These are phyloP conservation scores for Drosophila tristis DNA, from an alignment of 1,140 invertebrate genomes.

Conservation along the genomic window DNA sequence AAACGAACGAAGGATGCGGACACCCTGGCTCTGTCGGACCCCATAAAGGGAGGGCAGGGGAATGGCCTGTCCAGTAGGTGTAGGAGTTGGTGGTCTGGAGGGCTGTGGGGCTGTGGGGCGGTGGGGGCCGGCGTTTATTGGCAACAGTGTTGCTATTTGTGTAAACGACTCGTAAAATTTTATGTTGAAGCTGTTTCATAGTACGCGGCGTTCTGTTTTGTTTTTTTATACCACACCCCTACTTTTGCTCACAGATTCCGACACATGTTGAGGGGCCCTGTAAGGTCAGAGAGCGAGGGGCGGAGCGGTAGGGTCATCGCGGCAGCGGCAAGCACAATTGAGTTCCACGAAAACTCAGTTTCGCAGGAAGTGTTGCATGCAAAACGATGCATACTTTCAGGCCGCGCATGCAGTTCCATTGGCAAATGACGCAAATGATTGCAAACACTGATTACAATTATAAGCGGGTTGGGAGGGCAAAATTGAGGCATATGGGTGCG, in stretches of 20 bases:
- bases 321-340: slow-evolving; percentile 28
- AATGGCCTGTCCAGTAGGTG: background rate
- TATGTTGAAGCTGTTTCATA: slow-evolving; percentile 65
- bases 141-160: slow-evolving; percentile 82
- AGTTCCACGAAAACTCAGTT: slow-evolving; percentile 36
- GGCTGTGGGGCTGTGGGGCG: background rate
- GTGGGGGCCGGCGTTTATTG: slow-evolving; percentile 62
- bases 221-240: slow-evolving; percentile 9
- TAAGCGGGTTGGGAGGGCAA: slow-evolving; percentile 8
- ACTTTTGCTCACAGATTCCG: background rate
- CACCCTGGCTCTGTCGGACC: slow-evolving; percentile 4
- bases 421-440: slow-evolving; percentile 33
- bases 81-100: background rate
- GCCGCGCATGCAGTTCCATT: slow-evolving; percentile 20
- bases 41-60: background rate
- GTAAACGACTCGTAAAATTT: slow-evolving; percentile 82
- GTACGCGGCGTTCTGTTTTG: slow-evolving; percentile 22
- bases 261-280: slow-evolving; percentile 29
- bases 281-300: slow-evolving; percentile 2
- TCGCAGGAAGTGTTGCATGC: slow-evolving; percentile 5
- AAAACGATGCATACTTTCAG: slow-evolving; percentile 43
- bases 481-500: too few relatives aligned
- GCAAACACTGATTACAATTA: slow-evolving; percentile 54
- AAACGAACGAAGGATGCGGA: slow-evolving; percentile 37
- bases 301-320: slow-evolving; percentile 1